Conservation (phyloP, 2,888 invertebrate species). For the Drosophila histrio region DNA sequence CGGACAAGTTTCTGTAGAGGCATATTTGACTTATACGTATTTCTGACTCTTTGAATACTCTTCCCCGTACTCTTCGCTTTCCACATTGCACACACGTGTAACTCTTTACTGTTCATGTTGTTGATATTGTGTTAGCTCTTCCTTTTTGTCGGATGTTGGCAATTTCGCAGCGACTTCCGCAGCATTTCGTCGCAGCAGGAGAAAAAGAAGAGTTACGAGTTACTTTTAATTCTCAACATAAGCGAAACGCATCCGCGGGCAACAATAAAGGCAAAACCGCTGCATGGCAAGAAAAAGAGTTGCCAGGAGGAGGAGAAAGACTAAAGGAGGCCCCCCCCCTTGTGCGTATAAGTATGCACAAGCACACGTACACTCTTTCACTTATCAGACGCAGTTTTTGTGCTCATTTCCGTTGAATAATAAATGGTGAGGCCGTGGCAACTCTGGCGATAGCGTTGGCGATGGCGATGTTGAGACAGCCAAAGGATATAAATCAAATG, state of each 20-base stretch:
- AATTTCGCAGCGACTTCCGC: slow-evolving; percentile 70
- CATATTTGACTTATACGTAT: neutral
- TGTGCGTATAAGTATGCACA: no score
- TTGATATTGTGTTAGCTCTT: slow-evolving; percentile 35
- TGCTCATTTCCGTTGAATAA: slow-evolving; percentile 68
- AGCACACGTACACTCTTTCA: neutral
- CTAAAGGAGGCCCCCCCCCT: no score
- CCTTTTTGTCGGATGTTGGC: slow-evolving; percentile 65
- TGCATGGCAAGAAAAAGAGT: neutral
- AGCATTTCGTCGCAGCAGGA: slow-evolving; percentile 5
- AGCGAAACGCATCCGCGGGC: slow-evolving; percentile 57
- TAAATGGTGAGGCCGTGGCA: slow-evolving; percentile 47
- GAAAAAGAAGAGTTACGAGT: slow-evolving; percentile 60
- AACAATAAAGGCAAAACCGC: slow-evolving; percentile 44
- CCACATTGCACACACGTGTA: slow-evolving; percentile 7
- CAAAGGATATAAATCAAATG: slow-evolving; percentile 54
- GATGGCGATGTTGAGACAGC: slow-evolving; percentile 30
- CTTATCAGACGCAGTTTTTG: slow-evolving; percentile 28
- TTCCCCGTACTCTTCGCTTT: neutral
- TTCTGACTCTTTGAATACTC: slow-evolving; percentile 15
- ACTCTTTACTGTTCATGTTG: slow-evolving; percentile 27
- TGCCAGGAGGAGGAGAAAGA: slow-evolving; percentile 1
- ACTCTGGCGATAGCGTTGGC: no score
- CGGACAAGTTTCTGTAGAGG: slow-evolving; percentile 33
- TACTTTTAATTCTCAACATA: slow-evolving; percentile 70